Conservation (phyloP, 2,113 vertebrate species). For the Copsychus sechellarum region DNA sequence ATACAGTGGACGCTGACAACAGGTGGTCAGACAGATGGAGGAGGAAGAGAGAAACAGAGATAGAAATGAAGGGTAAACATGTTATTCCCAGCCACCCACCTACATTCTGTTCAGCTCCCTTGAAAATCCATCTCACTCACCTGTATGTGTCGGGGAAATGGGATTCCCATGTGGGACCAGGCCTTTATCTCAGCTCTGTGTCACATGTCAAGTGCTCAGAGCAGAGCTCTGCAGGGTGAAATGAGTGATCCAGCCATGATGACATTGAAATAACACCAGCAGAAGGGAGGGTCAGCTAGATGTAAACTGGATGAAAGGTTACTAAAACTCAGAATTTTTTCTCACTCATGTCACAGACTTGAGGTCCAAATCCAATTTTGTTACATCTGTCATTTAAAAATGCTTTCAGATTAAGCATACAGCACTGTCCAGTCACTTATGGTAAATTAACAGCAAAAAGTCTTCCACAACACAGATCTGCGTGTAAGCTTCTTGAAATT, state of each 20-base stretch:
- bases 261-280: neutral
- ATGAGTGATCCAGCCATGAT: accelerated
- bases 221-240: neutral
- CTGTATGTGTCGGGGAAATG: neutral
- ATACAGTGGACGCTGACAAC: accelerated
- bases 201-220: neutral
- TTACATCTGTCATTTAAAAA: neutral
- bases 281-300: neutral
- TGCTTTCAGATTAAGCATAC: neutral
- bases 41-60: neutral
- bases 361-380: neutral
- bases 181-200: neutral
- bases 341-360: neutral
- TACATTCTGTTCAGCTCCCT: neutral
- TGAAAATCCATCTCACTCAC: neutral
- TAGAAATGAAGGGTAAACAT: neutral
- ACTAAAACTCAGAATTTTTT: neutral
- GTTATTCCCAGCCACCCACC: neutral
- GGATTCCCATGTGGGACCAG: accelerated
- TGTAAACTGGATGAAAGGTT: neutral
- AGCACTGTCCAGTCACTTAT: neutral
- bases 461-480: neutral
- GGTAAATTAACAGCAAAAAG: neutral
- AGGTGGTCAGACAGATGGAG: neutral
- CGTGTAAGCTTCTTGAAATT: neutral